These are phyloP conservation scores for Pocillopora meandrina DNA, from an alignment of 92 coral and sea anemone genomes.

Conservation along the genomic window DNA sequence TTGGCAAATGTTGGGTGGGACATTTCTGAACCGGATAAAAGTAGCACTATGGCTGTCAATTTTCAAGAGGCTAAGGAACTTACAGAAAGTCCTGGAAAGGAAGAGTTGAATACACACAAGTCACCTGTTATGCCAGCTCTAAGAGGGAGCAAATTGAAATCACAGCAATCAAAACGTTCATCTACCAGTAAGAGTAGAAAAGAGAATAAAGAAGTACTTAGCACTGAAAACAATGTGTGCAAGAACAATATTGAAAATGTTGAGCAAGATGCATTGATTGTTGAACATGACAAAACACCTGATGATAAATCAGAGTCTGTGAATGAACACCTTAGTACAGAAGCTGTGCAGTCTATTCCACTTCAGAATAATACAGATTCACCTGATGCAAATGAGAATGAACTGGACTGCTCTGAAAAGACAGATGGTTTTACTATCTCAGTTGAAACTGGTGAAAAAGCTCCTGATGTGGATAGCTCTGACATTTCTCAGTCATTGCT, in stretches of 20 bases:
- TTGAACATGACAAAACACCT: background rate
- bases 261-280: background rate
- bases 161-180: background rate
- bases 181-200: background rate
- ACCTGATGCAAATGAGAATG: background rate
- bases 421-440: background rate
- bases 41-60: background rate
- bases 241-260: background rate
- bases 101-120: background rate
- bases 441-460: background rate
- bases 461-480: background rate
- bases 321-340: background rate
- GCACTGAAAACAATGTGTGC: background rate
- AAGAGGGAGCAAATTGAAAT: background rate
- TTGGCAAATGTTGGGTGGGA: background rate
- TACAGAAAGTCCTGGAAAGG: background rate
- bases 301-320: background rate
- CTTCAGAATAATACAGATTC: background rate
- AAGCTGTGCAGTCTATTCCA: background rate
- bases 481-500: background rate
- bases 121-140: constrained; percentile 2
- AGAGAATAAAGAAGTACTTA: background rate
- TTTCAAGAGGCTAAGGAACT: background rate
- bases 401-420: background rate
- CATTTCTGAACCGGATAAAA: background rate